Evolutionary conservation across 2,888 invertebrate species (phyloP).

Genomic region (Octonoba sinensis): DNA sequence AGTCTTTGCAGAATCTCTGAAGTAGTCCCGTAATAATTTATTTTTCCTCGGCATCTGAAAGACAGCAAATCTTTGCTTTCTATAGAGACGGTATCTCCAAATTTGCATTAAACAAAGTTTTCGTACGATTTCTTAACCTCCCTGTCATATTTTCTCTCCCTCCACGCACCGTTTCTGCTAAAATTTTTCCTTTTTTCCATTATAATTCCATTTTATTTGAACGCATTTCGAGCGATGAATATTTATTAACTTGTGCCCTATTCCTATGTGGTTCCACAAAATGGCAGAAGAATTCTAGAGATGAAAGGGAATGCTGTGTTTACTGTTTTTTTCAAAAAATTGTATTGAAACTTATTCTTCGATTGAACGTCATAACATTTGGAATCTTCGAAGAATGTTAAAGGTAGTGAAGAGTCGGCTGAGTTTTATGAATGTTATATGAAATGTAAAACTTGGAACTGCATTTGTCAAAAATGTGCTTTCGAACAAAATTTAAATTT

Average conservation of each 20-base stretch:
- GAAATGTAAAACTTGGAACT: no score
- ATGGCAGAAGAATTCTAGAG: conserved; percentile 6
- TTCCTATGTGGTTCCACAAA: conserved; percentile 38
- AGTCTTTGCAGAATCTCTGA: background rate
- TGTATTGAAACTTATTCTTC: no score
- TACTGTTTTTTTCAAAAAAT: conserved; percentile 10
- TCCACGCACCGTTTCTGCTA: conserved; percentile 21
- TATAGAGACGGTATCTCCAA: background rate
- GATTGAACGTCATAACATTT: no score
- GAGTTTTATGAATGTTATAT: no score
- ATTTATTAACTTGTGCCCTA: conserved; percentile 44
- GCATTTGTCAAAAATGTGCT: no score
- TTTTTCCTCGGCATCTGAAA: background rate
- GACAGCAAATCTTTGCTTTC: background rate
- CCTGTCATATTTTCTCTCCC: conserved; percentile 1
- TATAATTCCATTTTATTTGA: conserved; percentile 32
- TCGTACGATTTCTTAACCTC: conserved; percentile 11
- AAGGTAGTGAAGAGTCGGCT: no score
- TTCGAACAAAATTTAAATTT: no score
- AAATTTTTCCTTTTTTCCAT: background rate
- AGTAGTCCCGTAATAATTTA: background rate
- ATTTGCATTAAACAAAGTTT: conserved; percentile 38
- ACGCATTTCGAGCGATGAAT: conserved; percentile 46
- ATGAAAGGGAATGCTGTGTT: conserved; percentile 19
- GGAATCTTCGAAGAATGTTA: no score